These are phyloP conservation scores for Chamaea fasciata DNA, from an alignment of 2,113 vertebrate genomes.

Conservation along the genomic window DNA sequence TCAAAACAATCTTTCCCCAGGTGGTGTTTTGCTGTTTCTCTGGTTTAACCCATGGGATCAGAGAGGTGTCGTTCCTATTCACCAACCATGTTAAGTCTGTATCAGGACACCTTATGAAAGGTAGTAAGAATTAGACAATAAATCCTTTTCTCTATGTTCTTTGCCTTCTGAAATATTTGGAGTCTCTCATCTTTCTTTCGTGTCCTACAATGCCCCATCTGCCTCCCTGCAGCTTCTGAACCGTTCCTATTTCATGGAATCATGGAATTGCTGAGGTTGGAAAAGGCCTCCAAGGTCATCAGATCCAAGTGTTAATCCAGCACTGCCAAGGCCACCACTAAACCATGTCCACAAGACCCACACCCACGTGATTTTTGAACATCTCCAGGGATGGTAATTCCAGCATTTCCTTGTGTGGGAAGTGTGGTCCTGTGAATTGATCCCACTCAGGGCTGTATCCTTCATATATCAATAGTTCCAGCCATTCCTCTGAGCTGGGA, in stretches of 20 bases:
- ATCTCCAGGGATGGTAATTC: background rate
- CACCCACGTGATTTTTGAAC: accelerated
- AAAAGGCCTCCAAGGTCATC: background rate
- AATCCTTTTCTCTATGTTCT: no score
- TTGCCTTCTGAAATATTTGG: no score
- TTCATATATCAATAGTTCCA: accelerated
- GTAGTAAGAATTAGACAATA: no score
- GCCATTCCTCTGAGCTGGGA: background rate
- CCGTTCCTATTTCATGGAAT: accelerated
- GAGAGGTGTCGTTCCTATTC: no score
- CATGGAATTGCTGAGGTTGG: background rate
- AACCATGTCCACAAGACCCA: background rate
- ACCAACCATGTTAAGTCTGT: no score
- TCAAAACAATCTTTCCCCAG: no score
- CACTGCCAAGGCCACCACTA: background rate
- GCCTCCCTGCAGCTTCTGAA: background rate
- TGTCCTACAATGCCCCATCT: no score
- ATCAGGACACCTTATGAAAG: no score
- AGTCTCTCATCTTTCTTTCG: no score
- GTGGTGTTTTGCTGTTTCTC: no score
- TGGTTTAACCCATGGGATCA: no score
- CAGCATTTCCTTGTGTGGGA: background rate
- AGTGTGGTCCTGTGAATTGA: background rate
- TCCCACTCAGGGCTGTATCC: background rate
- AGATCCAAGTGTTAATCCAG: background rate